Base-by-base conservation (phyloP, 1,140 invertebrate species). In the Ceratosolen solmsi region DNA sequence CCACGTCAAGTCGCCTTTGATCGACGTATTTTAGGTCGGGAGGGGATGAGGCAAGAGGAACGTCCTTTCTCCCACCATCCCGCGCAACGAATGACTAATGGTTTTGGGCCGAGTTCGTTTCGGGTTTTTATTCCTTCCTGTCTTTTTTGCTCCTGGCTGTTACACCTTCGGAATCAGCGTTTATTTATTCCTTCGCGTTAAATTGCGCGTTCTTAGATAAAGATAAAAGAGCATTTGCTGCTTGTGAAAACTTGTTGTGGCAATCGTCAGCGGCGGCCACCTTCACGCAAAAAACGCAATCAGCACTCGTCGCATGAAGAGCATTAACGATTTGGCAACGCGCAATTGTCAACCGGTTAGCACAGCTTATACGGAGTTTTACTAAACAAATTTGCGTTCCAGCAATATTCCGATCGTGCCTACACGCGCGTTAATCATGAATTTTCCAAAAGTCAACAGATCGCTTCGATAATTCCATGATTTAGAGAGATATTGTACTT, bases 231-330 rank as follows among this genome's bases (percentile, higher is more conserved):
- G 65, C 65, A 17, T 46, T 46, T 25, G 41, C 41, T 5, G 41
- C 41, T 46, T 46, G 13, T 46, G 41, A 46, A 46, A 46, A 46
- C 41, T 7, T 13, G 13, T 9, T n/a, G 58, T 13, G 58, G 5
- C 5, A 83, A 82, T 85, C 85, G 79, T 60, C 58, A 86, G 84
- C 85, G 80, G 82, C 87, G 85, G 87, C 87, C 4, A 63, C 11
- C 5, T 15, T 22, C 9, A 22, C n/a, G 20, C 85, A 81, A 86
- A 87, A 88, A 88, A 87, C 88, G 87, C 87, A 89, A 88, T 88
- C 84, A 86, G 82, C 83, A 76, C 83, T 85, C 80, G 84, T 80
- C 83, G n/a, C n/a, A n/a, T 56, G 86, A 87, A 87, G 87, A 83
- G 82, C 87, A 87, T 88, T 87, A 86, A 87, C 88, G 88, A 86